phyloP scores from a whole-genome alignment of 2,797 vertebrate species.

The Sebastes nivosus region DNA sequence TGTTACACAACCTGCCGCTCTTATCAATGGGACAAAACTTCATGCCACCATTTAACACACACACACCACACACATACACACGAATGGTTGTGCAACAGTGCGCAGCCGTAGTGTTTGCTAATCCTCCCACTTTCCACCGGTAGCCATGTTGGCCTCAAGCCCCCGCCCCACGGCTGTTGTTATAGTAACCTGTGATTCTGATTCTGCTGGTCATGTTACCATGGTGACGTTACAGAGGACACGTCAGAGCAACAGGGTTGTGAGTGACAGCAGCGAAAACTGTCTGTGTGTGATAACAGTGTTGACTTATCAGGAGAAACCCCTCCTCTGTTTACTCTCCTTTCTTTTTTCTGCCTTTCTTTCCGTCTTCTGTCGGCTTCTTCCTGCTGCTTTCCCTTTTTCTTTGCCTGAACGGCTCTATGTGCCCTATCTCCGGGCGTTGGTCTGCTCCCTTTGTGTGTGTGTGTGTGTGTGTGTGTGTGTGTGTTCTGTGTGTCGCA shows the following conservation, averaged over 20 bases:
- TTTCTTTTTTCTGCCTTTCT: constrained; percentile 43
- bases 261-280: constrained; percentile 27
- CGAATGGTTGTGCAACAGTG: constrained; percentile 46
- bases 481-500: constrained; percentile 27
- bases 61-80: neutral
- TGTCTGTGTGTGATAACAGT: constrained; percentile 48
- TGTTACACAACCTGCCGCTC: constrained; percentile 59
- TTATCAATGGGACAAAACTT: constrained; percentile 75
- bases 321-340: constrained; percentile 63
- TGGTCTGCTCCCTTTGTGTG: constrained; percentile 15
- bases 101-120: constrained; percentile 34
- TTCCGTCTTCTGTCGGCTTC: constrained; percentile 51
- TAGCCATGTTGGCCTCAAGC: constrained; percentile 49
- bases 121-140: constrained; percentile 43
- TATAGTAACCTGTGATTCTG: constrained; percentile 28
- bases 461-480: neutral
- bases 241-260: neutral
- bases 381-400: constrained; percentile 41
- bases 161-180: constrained; percentile 11
- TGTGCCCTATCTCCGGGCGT: constrained; percentile 42
- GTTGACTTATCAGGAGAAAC: constrained; percentile 63
- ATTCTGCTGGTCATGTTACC: constrained; percentile 13
- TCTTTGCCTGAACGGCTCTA: neutral
- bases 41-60: constrained; percentile 37
- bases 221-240: neutral